Evolutionary conservation across 2,797 vertebrate species (phyloP), one percentile per base, ranked within the genome.

Genomic region (Orestias chungarensis): DNA sequence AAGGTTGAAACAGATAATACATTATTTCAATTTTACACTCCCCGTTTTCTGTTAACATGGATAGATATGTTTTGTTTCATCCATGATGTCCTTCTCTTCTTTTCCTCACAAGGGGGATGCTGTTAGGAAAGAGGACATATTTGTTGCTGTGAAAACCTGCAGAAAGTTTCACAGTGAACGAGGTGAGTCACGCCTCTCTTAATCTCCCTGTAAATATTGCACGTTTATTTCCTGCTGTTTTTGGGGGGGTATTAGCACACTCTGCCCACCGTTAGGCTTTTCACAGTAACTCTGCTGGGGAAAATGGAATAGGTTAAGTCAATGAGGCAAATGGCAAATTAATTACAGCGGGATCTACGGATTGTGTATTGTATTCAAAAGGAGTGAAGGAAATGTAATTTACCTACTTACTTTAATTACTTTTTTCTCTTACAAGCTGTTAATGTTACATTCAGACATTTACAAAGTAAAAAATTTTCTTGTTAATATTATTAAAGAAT

Each of bases 71-170:
- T 67, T 33, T 71, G 46, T 73, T 70, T 12, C 59, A 52, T 79
- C 2, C 46, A 61, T 74, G 20, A 75, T 72, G 70, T 17, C 14
- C 68, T 27, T 86, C 66, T 76, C n/a, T 43, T 61, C 70, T 5
- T 76, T 87, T 68, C 66, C 67, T 49, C 78, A 86, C 74, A 81
- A 99, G 97, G 96, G 95, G 85, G 92, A 94, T 64, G 95, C 96
- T 79, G 95, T 97, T 78, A 94, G 94, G 77, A 94, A 92, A 70
- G 94, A 96, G 65, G 94, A 97, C 79, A 82, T 99, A 79, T 99
- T 99, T 90, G 95, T 99, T 82, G 98, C 97, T 57, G 97, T 99
- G 70, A 99, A 99, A 95, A 99, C 97, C 0, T 99, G 98, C 87
- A 93, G 82, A 93, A 99, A 96, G 91, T 99, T 99, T 92, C 97